These are phyloP conservation scores for Botia kubotai DNA, from an alignment of 2,797 vertebrate species.

Conservation along the genomic window DNA sequence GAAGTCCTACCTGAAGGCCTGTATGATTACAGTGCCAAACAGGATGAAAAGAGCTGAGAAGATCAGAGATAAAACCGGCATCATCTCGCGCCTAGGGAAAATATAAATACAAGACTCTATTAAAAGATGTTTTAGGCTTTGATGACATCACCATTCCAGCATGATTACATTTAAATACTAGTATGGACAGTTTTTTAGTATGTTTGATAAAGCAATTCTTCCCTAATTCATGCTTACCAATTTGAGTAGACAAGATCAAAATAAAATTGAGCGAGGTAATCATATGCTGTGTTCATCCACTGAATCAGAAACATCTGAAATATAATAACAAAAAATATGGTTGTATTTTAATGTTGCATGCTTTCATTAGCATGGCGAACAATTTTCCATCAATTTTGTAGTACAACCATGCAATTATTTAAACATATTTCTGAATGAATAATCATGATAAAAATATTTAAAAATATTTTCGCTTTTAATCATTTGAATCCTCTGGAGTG, in stretches of 20 bases:
- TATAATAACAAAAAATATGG: background rate
- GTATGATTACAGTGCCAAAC: conserved; percentile 93
- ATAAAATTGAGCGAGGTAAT: conserved; percentile 85
- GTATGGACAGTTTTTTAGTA: background rate
- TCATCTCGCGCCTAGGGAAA: conserved; percentile 89
- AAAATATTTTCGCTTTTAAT: background rate
- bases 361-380: no score
- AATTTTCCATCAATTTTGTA: background rate
- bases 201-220: background rate
- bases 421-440: background rate
- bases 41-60: conserved; percentile 96
- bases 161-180: background rate
- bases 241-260: conserved; percentile 90
- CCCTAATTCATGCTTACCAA: conserved; percentile 78
- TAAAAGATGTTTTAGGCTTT: no score
- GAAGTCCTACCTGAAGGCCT: conserved; percentile 90
- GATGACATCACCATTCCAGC: background rate
- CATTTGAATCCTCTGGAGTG: no score
- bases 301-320: conserved; percentile 88
- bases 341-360: background rate
- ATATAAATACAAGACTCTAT: no score
- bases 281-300: conserved; percentile 84
- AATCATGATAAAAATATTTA: background rate
- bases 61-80: conserved; percentile 93
- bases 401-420: background rate